phyloP scores from a whole-genome alignment of 2,888 invertebrate genomes.

The Eupithecia abbreviata region DNA sequence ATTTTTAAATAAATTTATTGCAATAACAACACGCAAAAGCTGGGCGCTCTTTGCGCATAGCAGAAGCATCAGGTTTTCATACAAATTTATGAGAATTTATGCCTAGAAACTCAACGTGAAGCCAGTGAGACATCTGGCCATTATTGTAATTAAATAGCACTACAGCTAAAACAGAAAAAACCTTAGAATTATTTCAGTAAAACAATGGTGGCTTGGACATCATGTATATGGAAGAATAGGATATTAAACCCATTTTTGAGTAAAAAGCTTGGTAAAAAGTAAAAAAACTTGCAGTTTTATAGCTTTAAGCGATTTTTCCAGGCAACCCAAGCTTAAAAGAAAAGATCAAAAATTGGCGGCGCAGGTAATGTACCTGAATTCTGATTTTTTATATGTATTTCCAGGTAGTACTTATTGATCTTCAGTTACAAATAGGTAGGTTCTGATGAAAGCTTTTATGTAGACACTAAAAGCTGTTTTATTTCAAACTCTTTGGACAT shows the following conservation, averaged over 20 bases:
- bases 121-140: slow-evolving; percentile 31
- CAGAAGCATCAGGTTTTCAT: slow-evolving; percentile 16
- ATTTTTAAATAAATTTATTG: too few species aligned
- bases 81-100: slow-evolving; percentile 29
- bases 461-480: neutral
- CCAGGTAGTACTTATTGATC: too few species aligned
- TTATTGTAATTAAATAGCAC: slow-evolving; percentile 43
- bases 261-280: too few species aligned
- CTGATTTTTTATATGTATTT: too few species aligned
- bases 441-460: neutral
- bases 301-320: too few species aligned
- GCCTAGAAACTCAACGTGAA: slow-evolving; percentile 25
- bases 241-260: neutral
- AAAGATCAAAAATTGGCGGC: too few species aligned
- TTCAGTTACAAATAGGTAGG: neutral
- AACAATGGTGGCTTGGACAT: neutral
- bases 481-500: neutral
- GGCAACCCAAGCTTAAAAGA: too few species aligned
- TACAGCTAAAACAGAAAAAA: slow-evolving; percentile 20
- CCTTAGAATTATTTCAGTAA: neutral
- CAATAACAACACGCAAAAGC: neutral
- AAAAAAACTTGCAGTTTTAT: too few species aligned
- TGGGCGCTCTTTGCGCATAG: neutral
- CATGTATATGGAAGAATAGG: neutral
- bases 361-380: too few species aligned